Base-by-base conservation (phyloP, 2,888 invertebrate species). In the Melanostoma mellinum region DNA sequence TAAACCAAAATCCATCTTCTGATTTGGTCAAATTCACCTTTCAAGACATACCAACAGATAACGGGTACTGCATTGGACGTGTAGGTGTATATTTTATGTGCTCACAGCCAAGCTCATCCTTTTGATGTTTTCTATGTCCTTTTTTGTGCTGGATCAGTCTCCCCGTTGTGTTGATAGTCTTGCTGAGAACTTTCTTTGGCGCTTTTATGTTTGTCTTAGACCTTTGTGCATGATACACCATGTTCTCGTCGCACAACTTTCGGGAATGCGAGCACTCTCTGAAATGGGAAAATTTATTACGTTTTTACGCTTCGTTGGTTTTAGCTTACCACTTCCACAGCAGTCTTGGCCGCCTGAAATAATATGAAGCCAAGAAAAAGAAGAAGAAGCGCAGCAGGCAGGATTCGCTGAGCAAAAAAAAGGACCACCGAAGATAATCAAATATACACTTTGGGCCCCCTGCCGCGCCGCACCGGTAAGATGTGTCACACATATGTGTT, bases 271-370 rank as follows among this genome's bases (percentile, higher is more conserved):
- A 69, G 61, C 84, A 84, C 74, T 84, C 65, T 71, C 55, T 58
- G 71, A 79, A 74, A 84, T 84, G 79, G 79, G 71, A 74, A 84
- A 84, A 84, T 84, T 84, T 84, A 84, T 84, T 84, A 84, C 60
- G 71, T 84, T 84, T 79, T 84, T 75, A 79, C 84, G 84, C 79
- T 84, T 48, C 60, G 79, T 71, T 84, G 79, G 84, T 75, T 84
- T 79, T 74, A 75, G 65, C 65, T 75, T 74, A 65, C 71, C 71
- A 74, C 65, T 10, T 40, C 58, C 38, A 42, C 56, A 40, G 20
- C 42, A 20, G 10, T 30, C 46, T 9, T 60, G 44, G 63, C 50
- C 79, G 68, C 42, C 46, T 40, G 56, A 36, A 75, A 65, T 74
- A 55, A 74, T 55, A 50, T 36, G 36, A 4, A 4, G 38, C 38